A percentile compares a stretch with the other conserved stretches of the same genome.
These are phyloP conservation scores for Elanus axillaris DNA, from an alignment of 2,113 vertebrate genomes.

Conservation along the genomic window DNA sequence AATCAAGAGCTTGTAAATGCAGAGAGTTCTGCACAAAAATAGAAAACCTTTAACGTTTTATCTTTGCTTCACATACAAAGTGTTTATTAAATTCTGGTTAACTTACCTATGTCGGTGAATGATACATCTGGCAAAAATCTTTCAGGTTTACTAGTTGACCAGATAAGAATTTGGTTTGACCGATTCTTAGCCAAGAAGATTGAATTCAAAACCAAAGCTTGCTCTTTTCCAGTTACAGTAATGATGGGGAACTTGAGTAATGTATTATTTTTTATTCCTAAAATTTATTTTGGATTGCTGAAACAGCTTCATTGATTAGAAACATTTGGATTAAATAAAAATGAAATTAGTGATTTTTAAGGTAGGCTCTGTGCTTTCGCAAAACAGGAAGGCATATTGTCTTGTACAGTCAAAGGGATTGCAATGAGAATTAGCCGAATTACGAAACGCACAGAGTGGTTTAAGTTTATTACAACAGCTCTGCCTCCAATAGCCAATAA, in stretches of 20 bases:
- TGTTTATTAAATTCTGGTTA: not conserved
- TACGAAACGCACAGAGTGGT: not conserved
- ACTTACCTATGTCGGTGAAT: not conserved
- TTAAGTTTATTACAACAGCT: not conserved
- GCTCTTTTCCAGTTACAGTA: not conserved
- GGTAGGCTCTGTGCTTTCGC: not conserved
- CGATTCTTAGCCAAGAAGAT: not conserved
- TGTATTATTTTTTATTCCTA: not conserved
- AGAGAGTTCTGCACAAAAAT: not conserved
- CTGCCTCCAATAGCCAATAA: not conserved
- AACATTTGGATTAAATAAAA: not conserved
- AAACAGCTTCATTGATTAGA: not conserved
- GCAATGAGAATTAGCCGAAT: not conserved
- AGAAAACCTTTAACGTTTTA: not conserved
- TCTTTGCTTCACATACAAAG: not conserved
- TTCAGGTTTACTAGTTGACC: not conserved
- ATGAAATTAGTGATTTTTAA: not conserved
- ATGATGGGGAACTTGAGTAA: not conserved
- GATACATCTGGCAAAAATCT: not conserved
- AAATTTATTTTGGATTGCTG: slow-evolving; percentile 7
- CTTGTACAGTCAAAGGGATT: not conserved
- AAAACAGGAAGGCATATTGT: not conserved
- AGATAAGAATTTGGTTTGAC: not conserved
- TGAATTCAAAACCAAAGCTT: not conserved
- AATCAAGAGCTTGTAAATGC: not conserved